Base-by-base conservation (phyloP, 1,140 invertebrate genomes). In the Acyrthosiphon pisum region DNA sequence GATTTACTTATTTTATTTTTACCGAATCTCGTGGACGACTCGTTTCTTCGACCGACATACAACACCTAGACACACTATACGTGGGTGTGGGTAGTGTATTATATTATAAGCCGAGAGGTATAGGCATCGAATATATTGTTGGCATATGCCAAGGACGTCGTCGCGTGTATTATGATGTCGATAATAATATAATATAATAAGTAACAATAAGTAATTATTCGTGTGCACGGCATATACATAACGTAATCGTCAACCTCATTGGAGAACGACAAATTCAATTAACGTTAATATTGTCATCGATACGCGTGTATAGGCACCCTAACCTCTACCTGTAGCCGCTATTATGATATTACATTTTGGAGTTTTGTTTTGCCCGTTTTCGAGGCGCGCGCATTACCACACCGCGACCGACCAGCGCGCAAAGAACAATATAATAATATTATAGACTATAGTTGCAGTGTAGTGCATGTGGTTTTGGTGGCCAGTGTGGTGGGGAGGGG, bases 171-270 rank as follows among this genome's bases (percentile, higher is more conserved):
- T 76, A 76, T 76, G 30, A 76, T 76, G 30, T 76, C 60, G 60
- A 76, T 9, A 9, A 68, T 30, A n/a, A 14, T 60, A 23, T 56
- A 56, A 9, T 9, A 46, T 46, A 46, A 18, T 50, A 7, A 76
- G 60, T 76, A 76, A 76, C 60, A 76, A 76, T 76, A n/a, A 76
- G n/a, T 76, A 76, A 76, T 76, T 76, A 76, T 76, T 76, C n/a
- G 14, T 76, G 60, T 76, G 60, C n/a, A 76, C n/a, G 11, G 60
- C n/a, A 35, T 60, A 60, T 60, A 30, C 56, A 60, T 35, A 76
- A 26, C 26, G 11, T 23, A 22, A 30, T 35, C n/a, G 60, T 76
- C n/a, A n/a, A 76, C n/a, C 60, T 76, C 60, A 76, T 76, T 76
- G 60, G n/a, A 76, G 30, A n/a, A 76, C 30, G 60, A 76, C 60